A percentile compares a stretch with the other conserved stretches of the same genome.
These are phyloP conservation scores for Crocallis elinguaria DNA, from an alignment of 2,888 invertebrate genomes.

Conservation along the genomic window DNA sequence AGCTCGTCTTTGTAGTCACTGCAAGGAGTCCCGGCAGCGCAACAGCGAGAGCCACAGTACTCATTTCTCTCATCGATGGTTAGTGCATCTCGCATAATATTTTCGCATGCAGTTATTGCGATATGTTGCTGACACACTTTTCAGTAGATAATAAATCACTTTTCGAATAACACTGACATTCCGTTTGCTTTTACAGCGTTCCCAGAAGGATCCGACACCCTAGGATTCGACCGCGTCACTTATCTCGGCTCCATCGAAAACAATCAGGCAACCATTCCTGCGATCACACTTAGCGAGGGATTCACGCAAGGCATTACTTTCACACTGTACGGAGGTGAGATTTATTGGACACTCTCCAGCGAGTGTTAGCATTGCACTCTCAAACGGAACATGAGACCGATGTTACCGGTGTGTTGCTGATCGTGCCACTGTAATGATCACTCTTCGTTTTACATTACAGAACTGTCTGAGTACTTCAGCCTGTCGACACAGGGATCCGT, in stretches of 20 bases:
- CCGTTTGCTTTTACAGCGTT: neutral
- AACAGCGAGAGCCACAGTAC: slow-evolving; percentile 35
- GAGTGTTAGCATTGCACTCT: no score
- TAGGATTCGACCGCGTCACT: slow-evolving; percentile 39
- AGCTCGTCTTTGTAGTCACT: slow-evolving; percentile 39
- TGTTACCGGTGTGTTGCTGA: neutral
- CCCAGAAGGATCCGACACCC: slow-evolving; percentile 15
- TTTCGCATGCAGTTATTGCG: no score
- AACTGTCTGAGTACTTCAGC: slow-evolving; percentile 15
- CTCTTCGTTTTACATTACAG: slow-evolving; percentile 5
- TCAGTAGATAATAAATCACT: neutral
- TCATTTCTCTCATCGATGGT: slow-evolving; percentile 33
- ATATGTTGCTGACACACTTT: no score
- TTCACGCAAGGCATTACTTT: slow-evolving; percentile 40
- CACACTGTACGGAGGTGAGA: slow-evolving; percentile 43
- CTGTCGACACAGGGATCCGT: slow-evolving; percentile 7
- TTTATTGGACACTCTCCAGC: no score
- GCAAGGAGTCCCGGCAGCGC: slow-evolving; percentile 31
- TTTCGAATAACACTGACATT: neutral
- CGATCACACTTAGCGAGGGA: slow-evolving; percentile 43
- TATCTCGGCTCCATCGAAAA: slow-evolving; percentile 42
- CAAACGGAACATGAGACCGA: no score
- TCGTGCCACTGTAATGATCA: neutral
- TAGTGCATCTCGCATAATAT: neutral
- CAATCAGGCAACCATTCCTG: slow-evolving; percentile 27